These are phyloP conservation scores for Phoebastria nigripes DNA, from an alignment of 2,797 vertebrate species.

Conservation along the genomic window DNA sequence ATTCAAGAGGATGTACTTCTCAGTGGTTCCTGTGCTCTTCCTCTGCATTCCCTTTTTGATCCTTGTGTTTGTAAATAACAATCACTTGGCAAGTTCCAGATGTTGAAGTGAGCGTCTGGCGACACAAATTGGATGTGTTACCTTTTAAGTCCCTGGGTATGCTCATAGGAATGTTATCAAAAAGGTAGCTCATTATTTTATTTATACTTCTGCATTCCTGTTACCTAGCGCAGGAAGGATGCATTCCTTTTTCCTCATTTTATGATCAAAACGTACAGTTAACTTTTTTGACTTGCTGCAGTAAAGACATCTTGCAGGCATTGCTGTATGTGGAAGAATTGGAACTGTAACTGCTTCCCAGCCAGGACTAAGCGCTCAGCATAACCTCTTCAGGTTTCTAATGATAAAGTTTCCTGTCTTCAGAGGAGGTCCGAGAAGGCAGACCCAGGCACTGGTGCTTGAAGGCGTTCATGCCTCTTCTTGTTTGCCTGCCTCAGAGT, in stretches of 20 bases:
- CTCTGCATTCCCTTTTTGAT: not conserved
- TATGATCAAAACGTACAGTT: not conserved
- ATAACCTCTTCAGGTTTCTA: not conserved
- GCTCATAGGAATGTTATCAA: not conserved
- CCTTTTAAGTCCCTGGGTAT: not conserved
- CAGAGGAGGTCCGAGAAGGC: not conserved
- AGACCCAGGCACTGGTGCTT: not conserved
- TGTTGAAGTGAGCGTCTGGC: not conserved
- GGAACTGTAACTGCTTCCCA: not conserved
- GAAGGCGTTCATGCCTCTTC: not conserved
- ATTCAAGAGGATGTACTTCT: not conserved
- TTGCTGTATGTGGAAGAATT: not conserved
- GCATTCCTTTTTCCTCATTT: not conserved
- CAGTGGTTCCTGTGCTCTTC: not conserved
- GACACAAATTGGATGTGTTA: not conserved
- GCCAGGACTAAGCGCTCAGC: not conserved
- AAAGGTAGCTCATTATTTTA: not conserved
- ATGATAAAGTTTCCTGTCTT: not conserved
- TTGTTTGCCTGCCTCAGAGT: not conserved
- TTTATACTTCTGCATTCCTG: accelerated
- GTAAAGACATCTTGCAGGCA: not conserved
- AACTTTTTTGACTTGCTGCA: not conserved
- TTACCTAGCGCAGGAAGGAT: accelerated
- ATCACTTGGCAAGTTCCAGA: not conserved
- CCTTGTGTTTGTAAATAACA: not conserved